phyloP scores from a whole-genome alignment of 2,888 invertebrate species.

The Lagria hirta region DNA sequence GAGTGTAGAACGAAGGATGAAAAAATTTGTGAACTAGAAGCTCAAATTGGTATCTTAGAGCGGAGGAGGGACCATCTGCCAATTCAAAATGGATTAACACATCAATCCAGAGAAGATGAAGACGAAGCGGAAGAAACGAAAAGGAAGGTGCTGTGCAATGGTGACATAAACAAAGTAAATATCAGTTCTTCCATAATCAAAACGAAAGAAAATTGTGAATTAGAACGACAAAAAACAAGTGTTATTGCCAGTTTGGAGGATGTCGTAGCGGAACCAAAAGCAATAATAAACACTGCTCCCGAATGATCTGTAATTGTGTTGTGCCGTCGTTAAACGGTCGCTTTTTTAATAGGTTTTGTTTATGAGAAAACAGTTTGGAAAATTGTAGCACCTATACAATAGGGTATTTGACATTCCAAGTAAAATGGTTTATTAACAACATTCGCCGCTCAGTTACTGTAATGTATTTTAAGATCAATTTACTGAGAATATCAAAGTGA shows the following conservation, averaged over 20 bases:
- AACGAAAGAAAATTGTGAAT: conserved; percentile 23
- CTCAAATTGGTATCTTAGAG: conserved; percentile 40
- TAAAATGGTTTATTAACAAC: too few relatives aligned
- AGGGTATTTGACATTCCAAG: too few relatives aligned
- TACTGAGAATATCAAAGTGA: too few relatives aligned
- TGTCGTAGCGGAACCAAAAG: conserved; percentile 28
- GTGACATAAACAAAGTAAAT: conserved; percentile 27
- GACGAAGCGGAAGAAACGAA: conserved; percentile 19
- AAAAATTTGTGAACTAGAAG: conserved; percentile 46
- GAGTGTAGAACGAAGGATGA: conserved; percentile 47
- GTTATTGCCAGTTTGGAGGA: conserved; percentile 29
- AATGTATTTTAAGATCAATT: too few relatives aligned
- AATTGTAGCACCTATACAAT: too few relatives aligned
- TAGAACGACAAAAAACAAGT: conserved; percentile 20
- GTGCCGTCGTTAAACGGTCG: conserved; percentile 24
- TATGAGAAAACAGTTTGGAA: neutral
- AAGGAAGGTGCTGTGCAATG: conserved; percentile 24
- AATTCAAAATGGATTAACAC: too few relatives aligned
- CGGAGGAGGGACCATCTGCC: too few relatives aligned
- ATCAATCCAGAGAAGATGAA: conserved; percentile 33
- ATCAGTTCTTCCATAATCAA: conserved; percentile 41
- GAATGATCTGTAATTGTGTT: conserved; percentile 48
- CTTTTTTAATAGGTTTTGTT: neutral
- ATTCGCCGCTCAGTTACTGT: too few relatives aligned
- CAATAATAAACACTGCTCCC: conserved; percentile 41